These are phyloP conservation scores for Pleuronectes platessa DNA, from an alignment of 2,113 vertebrate species.

Conservation along the genomic window DNA sequence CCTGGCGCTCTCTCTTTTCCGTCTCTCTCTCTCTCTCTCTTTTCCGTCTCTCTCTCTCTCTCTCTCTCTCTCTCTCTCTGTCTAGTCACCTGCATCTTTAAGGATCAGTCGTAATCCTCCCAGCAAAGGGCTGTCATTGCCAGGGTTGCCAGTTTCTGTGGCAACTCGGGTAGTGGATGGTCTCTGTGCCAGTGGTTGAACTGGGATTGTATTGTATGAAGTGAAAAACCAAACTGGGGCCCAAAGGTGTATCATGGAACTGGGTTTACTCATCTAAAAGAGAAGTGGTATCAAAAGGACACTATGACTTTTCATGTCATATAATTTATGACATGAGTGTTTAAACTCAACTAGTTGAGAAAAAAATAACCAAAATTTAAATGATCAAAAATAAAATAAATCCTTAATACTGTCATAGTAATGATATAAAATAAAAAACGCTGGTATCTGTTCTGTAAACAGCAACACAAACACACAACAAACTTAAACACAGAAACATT, in stretches of 20 bases:
- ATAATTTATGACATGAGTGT: too few species aligned
- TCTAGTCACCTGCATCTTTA: constrained; percentile 70
- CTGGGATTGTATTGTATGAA: constrained; percentile 24
- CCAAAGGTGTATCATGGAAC: too few species aligned
- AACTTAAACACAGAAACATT: constrained; percentile 22
- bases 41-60: constrained; percentile 25
- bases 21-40: neutral
- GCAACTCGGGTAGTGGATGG: constrained; percentile 33
- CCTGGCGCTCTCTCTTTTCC: constrained; percentile 47
- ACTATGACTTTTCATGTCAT: too few species aligned
- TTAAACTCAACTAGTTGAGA: neutral
- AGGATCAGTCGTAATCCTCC: constrained; percentile 65
- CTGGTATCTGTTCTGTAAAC: neutral
- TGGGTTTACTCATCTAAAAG: too few species aligned
- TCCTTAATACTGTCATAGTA: too few species aligned
- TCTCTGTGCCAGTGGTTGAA: neutral
- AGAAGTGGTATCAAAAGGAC: too few species aligned
- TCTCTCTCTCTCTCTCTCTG: neutral
- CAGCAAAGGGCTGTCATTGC: constrained; percentile 42
- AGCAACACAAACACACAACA: constrained; percentile 27
- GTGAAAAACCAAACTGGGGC: neutral
- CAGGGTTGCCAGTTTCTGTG: constrained; percentile 33
- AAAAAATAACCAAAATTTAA: neutral
- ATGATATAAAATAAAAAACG: neutral
- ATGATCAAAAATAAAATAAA: neutral